Conservation (phyloP, 37 sponge, comb jelly and placozoan genomes). For the Petrosia ficiformis region DNA sequence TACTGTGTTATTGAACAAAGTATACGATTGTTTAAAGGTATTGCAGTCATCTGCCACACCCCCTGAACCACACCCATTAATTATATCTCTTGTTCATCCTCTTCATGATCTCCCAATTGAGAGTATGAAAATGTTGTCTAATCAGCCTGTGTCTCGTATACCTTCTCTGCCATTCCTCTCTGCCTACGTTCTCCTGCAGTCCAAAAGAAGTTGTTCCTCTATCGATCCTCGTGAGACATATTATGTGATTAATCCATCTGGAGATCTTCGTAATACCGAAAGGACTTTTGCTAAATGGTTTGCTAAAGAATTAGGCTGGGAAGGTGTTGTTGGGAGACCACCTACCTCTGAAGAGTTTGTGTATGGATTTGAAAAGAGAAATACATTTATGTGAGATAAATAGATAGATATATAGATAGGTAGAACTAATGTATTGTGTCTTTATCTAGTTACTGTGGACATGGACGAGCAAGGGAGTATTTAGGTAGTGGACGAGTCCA, state of each 20-base stretch:
- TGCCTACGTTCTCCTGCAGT: constrained; percentile 23
- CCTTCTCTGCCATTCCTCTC: constrained; percentile 69
- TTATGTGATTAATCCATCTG: constrained; percentile 75
- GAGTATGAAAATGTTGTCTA: constrained; percentile 26
- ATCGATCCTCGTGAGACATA: constrained; percentile 38
- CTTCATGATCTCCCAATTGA: constrained; percentile 72
- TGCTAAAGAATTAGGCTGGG: constrained; percentile 52
- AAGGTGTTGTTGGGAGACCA: constrained; percentile 44
- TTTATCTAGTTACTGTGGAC: constrained; percentile 78
- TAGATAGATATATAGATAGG: background rate
- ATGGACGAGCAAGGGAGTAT: constrained; percentile 60
- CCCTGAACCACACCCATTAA: no score
- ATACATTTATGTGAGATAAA: constrained; percentile 72
- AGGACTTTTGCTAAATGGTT: constrained; percentile 60
- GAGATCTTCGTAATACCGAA: constrained; percentile 64
- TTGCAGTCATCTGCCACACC: no score
- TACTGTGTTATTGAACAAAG: no score
- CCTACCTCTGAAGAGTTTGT: constrained; percentile 34
- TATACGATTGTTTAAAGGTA: no score
- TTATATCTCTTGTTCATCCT: constrained; percentile 20
- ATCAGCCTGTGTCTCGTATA: constrained; percentile 47
- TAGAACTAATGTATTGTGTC: background rate
- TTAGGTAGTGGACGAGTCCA: constrained; percentile 38
- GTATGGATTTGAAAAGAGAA: constrained; percentile 33
- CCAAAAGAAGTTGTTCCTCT: background rate